Base-by-base conservation (phyloP, 2,888 invertebrate species). In the Oligia latruncula region DNA sequence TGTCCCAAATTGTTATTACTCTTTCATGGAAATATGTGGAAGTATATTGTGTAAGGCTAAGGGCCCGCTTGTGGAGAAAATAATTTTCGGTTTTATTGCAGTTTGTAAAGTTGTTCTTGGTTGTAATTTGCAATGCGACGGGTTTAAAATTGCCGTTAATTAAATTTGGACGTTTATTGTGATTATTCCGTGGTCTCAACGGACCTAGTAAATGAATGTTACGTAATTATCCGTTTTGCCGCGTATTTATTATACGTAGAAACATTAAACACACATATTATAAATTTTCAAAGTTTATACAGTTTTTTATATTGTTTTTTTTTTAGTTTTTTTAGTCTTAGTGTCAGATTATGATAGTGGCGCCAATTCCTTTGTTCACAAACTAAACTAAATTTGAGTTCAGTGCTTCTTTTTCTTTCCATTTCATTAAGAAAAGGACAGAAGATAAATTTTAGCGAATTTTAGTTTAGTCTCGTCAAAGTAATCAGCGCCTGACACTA, bases 1-100 rank as follows among this genome's bases (percentile, higher is more conserved):
- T 77, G 71, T 85, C 78, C 84, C 80, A 88, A 87, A 88, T 82
- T 83, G 82, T 82, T 89, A 86, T 86, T 88, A 81, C 71, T 85
- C n/a, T n/a, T 87, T 49, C n/a, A 46, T 52, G 46, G 29, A 60
- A 81, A 84, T 78, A 77, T 72, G 85, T 70, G 85, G 80, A 65
- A 49, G 55, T 70, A 23, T 60, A 78, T 78, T 74, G 55, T 43
- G 75, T 71, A 23, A 67, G 67, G 65, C 29, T 71, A 23, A 67
- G 67, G 65, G 35, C 29, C 40, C 78, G 85, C 71, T 75, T 46
- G 66, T 58, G 72, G 74, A 20, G 52, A 55, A 71, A 68, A 55
- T 64, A 67, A 78, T 77, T 83, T 84, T 65, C n/a, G 29, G n/a
- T 86, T 78, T 88, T 83, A 81, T 85, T 81, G 73, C 80, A 75